These are phyloP conservation scores for Neoarius graeffei DNA, from an alignment of 2,113 vertebrate genomes.

Conservation along the genomic window DNA sequence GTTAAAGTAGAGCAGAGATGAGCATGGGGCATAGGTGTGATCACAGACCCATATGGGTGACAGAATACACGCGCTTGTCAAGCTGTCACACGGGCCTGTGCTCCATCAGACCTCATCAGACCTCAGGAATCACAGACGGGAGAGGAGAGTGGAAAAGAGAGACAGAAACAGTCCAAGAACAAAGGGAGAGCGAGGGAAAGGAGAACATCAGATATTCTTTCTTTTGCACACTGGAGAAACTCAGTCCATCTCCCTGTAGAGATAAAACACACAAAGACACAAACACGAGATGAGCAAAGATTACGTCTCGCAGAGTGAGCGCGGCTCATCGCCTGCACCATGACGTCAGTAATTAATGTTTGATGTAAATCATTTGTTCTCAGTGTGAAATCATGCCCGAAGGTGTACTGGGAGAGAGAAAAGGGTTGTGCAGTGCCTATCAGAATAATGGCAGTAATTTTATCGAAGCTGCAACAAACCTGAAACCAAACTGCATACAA, in stretches of 20 bases:
- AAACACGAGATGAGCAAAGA: slow-evolving; percentile 48
- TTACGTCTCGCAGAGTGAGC: slow-evolving; percentile 19
- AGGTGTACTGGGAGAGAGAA: background rate
- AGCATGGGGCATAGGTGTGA: background rate
- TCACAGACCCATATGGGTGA: slow-evolving; percentile 29
- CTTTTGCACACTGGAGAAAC: slow-evolving; percentile 30
- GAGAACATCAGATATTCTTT: slow-evolving; percentile 14
- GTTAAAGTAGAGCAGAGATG: background rate
- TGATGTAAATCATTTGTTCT: slow-evolving; percentile 52
- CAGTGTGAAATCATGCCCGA: slow-evolving; percentile 33
- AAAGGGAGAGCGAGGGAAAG: background rate
- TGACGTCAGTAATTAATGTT: slow-evolving; percentile 53
- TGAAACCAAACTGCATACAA: slow-evolving; percentile 19
- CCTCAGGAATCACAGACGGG: slow-evolving; percentile 21
- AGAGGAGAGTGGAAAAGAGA: slow-evolving; percentile 35
- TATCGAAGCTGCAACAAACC: slow-evolving; percentile 20
- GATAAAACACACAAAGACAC: slow-evolving; percentile 52
- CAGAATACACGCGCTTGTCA: slow-evolving; percentile 31
- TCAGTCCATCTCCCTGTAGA: slow-evolving; percentile 53
- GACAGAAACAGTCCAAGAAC: slow-evolving; percentile 18
- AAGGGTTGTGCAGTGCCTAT: background rate
- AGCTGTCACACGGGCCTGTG: slow-evolving; percentile 41
- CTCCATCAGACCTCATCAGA: slow-evolving; percentile 41
- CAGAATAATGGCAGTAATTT: slow-evolving; percentile 26
- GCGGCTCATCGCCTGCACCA: slow-evolving; percentile 14